Percentiles rank a stretch among this genome's conserved stretches.
phyloP scores from a whole-genome alignment of 2,888 invertebrate genomes.

The Xanthorhoe spadicearia region DNA sequence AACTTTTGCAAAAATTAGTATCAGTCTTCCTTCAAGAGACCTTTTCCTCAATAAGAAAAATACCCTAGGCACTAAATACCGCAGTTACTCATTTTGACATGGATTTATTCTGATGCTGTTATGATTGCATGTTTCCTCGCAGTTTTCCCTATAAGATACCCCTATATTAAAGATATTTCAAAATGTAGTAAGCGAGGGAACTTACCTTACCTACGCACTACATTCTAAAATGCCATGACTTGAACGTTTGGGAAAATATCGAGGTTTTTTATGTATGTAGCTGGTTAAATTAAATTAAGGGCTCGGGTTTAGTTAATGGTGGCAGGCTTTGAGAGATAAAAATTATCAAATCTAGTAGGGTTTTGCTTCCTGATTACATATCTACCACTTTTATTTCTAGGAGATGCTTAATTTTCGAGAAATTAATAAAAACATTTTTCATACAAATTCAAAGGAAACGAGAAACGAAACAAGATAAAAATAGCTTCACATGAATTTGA shows the following conservation, averaged over 20 bases:
- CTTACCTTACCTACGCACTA: constrained; percentile 6
- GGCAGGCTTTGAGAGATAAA: too few species aligned
- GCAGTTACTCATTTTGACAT: not conserved
- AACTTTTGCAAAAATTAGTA: not conserved
- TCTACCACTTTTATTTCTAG: too few species aligned
- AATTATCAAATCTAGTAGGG: too few species aligned
- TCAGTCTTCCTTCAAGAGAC: not conserved
- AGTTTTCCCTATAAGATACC: constrained; percentile 10
- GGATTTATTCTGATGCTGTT: not conserved
- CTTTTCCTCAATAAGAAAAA: constrained; percentile 1
- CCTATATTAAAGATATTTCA: constrained; percentile 3
- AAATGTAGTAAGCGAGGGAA: constrained; percentile 3
- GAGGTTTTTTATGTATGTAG: not conserved
- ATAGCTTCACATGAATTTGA: too few species aligned
- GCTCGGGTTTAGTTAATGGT: too few species aligned
- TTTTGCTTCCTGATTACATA: too few species aligned
- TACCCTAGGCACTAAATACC: not conserved
- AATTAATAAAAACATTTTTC: too few species aligned
- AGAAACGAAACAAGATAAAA: too few species aligned
- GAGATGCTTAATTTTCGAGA: too few species aligned
- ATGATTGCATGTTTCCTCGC: constrained; percentile 14
- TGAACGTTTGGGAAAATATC: not conserved
- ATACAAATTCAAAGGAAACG: too few species aligned
- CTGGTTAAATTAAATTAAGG: too few species aligned
- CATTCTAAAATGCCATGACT: too few species aligned